These are phyloP conservation scores for Cataglyphis albicans DNA, from an alignment of 2,888 invertebrate genomes.

Conservation along the genomic window DNA sequence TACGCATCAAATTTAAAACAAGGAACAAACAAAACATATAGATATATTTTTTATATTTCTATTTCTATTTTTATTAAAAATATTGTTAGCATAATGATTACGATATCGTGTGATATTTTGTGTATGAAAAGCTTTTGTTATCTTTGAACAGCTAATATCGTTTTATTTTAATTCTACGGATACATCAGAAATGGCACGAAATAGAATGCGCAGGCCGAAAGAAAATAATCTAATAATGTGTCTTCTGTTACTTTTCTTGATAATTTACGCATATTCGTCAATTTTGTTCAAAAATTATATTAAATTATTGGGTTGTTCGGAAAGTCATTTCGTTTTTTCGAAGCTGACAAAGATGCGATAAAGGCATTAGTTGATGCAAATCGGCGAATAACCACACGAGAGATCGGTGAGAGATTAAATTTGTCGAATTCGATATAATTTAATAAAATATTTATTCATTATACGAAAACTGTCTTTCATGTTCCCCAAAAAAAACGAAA, in stretches of 20 bases:
- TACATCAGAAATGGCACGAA: neutral
- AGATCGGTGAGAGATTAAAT: too few species aligned
- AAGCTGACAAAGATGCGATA: too few species aligned
- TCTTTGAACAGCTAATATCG: constrained; percentile 4
- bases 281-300: neutral
- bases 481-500: too few species aligned
- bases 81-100: constrained; percentile 18
- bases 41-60: constrained; percentile 2
- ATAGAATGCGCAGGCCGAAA: neutral
- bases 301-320: too few species aligned
- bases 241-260: neutral
- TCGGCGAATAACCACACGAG: too few species aligned
- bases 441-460: too few species aligned
- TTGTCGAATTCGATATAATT: too few species aligned
- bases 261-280: neutral
- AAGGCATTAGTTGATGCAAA: too few species aligned
- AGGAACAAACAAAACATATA: neutral
- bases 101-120: constrained; percentile 17
- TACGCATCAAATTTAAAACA: neutral
- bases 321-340: too few species aligned
- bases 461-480: too few species aligned
- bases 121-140: constrained; percentile 1
- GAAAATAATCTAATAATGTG: constrained; percentile 8
- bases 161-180: constrained; percentile 16
- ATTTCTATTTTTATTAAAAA: neutral